A percentile compares a stretch with the other conserved stretches of the same genome.
Conservation (phyloP, 2,888 invertebrate species). For the Spisula subtruncata region DNA sequence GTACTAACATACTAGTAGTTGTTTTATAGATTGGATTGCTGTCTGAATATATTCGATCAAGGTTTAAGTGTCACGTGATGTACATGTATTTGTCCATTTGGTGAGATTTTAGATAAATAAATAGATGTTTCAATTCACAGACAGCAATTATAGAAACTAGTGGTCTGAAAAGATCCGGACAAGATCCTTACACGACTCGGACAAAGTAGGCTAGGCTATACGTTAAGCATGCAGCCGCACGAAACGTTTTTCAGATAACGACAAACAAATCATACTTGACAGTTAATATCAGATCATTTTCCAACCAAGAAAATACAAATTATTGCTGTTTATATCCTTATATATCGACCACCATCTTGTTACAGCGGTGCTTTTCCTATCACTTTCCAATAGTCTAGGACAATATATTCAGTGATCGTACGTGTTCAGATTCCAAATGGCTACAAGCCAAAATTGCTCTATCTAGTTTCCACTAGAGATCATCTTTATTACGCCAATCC, state of each 20-base stretch:
- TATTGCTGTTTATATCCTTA: background rate
- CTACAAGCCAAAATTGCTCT: background rate
- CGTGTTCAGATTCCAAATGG: background rate
- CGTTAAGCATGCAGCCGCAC: background rate
- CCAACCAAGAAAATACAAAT: background rate
- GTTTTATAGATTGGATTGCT: no score
- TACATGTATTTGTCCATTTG: no score
- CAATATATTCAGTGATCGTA: background rate
- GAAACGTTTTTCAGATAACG: background rate
- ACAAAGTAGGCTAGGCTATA: no score
- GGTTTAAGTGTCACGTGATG: no score
- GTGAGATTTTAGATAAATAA: no score
- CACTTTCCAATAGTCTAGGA: no score
- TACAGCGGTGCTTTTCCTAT: background rate
- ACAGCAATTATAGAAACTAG: no score
- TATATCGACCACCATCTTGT: background rate
- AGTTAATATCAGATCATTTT: background rate
- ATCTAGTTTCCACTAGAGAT: background rate
- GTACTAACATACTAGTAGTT: no score
- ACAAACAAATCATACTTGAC: background rate
- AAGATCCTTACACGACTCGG: no score
- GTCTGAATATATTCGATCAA: no score
- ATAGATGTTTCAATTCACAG: no score
- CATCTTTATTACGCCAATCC: background rate
- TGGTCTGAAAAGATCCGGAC: no score